A percentile compares a stretch with the other conserved stretches of the same genome.
Conservation (phyloP, 2,888 invertebrate genomes). For the Aelia acuminata region DNA sequence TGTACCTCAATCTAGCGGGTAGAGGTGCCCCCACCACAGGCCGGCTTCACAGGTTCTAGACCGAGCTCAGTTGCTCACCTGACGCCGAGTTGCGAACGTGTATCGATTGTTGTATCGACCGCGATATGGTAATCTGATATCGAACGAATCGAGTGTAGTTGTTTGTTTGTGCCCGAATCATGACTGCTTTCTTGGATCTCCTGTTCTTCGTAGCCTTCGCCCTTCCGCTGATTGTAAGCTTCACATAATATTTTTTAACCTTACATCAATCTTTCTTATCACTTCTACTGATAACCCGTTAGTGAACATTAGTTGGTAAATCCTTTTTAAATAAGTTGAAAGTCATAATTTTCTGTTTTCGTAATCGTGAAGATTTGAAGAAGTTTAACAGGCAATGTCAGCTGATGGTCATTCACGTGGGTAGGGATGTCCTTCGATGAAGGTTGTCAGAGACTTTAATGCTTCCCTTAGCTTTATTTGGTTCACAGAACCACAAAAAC, state of each 20-base stretch:
- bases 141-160: slow-evolving; percentile 30
- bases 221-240: not conserved
- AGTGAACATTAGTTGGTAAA: not conserved
- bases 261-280: not conserved
- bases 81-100: slow-evolving; percentile 21
- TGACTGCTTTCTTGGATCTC: slow-evolving; percentile 18
- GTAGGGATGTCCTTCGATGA: slow-evolving; percentile 15
- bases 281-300: not conserved
- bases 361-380: not conserved
- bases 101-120: slow-evolving; percentile 24
- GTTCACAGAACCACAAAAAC: not conserved
- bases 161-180: slow-evolving; percentile 2
- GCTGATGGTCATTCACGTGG: slow-evolving; percentile 29
- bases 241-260: not conserved
- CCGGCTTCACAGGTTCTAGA: slow-evolving; percentile 1
- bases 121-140: slow-evolving; percentile 25
- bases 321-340: not conserved
- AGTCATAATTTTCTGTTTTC: not conserved
- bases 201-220: slow-evolving; percentile 15
- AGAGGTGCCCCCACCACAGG: not conserved
- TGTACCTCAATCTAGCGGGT: not conserved
- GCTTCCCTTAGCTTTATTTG: not conserved
- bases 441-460: slow-evolving; percentile 26
- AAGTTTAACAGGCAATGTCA: slow-evolving; percentile 1
- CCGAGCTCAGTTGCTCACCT: slow-evolving; percentile 31